Evolutionary conservation across 2,797 vertebrate species (phyloP), one percentile per base, ranked within the genome.

Genomic region (Lateolabrax maculatus): DNA sequence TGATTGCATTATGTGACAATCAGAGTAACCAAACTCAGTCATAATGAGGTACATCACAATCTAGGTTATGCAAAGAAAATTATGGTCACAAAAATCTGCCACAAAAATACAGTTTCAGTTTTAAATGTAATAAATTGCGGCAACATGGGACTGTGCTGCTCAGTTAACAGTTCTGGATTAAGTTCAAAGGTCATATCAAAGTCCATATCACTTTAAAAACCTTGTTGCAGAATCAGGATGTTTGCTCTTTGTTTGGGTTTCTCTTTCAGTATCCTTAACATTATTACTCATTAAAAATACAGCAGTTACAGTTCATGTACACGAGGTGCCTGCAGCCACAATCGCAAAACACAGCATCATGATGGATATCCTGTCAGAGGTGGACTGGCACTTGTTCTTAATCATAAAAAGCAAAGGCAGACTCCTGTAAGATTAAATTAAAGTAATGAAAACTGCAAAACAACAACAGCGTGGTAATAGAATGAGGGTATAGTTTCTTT

Each of bases 251-350:
- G 41, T 58, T 44, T 68, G 62, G 49, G 6, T 58, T 73, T 71
- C 46, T 39, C 39, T 31, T 43, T 76, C 57, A 63, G 44, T 25
- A 13, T 70, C 39, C 34, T 57, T 58, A 58, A 34, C 73, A 63
- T 83, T 60, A 81, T 43, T 55, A 36, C 65, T 80, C 73, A 83
- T 87, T 85, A 71, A 80, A 84, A 76, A 82, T 80, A 57, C 72
- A 84, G 73, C 67, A 71, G 64, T 39, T 72, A 12, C 27, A 37
- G 68, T 27, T 27, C 5, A 6, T 62, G 53, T 39, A n/a, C 65
- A 44, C 44, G 11, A 37, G 37, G 31, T 9, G 84, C 81, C 71
- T 44, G 66, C 60, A 55, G 86, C 63, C 5, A 56, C 36, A 61
- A 58, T 61, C 48, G 15, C 52, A 44, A 6, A 73, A 58, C 62